A percentile compares a stretch with the other conserved stretches of the same genome.
phyloP scores from a whole-genome alignment of 2,797 vertebrate genomes.

The Myiothlypis coronata region DNA sequence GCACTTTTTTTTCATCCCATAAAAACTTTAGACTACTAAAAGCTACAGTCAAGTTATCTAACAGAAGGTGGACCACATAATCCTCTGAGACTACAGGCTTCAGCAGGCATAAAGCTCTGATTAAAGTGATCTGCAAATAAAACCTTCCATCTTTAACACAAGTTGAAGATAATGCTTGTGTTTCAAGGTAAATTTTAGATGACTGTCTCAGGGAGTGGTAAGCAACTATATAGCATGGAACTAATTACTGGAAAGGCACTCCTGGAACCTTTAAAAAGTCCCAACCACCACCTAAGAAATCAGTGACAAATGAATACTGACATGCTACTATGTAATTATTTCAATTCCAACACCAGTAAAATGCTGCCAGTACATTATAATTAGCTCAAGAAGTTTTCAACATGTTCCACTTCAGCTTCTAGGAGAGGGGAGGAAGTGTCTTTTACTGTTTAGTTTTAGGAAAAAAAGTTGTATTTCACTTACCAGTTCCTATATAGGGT shows the following conservation, averaged over 20 bases:
- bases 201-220: neutral
- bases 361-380: neutral
- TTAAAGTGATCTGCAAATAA: neutral
- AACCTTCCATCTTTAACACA: neutral
- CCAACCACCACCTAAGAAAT: neutral
- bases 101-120: neutral
- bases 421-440: accelerated
- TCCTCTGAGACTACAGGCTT: neutral
- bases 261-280: neutral
- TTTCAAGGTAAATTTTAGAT: neutral
- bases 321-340: neutral
- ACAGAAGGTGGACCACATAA: neutral
- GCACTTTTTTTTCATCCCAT: neutral
- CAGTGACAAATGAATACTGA: neutral
- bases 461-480: slow-evolving; percentile 48
- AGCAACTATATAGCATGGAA: neutral
- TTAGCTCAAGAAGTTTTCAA: neutral
- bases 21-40: neutral
- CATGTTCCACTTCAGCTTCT: neutral
- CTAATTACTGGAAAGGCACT: neutral
- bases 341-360: neutral
- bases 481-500: slow-evolving; percentile 87
- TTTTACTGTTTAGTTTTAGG: neutral
- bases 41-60: neutral
- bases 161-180: neutral